phyloP scores from a whole-genome alignment of 1,140 invertebrate species.

The Aphidius ervi region DNA sequence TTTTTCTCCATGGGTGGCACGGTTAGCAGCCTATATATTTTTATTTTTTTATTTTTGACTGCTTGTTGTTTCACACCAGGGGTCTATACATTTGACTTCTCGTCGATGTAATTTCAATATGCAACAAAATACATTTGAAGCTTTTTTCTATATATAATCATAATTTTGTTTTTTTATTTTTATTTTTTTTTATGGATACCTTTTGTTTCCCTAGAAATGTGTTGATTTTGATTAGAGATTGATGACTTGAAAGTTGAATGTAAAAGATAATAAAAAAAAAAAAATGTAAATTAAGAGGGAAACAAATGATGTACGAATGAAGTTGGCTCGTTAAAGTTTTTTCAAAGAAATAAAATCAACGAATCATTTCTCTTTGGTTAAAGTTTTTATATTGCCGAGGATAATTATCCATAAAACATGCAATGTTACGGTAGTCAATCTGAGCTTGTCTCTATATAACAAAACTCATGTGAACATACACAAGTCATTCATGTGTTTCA shows the following conservation, averaged over 20 bases:
- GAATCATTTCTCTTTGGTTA: slow-evolving; percentile 15
- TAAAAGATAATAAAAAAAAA: neutral
- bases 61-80: slow-evolving; percentile 52
- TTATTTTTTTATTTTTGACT: slow-evolving; percentile 39
- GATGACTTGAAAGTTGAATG: neutral
- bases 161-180: neutral
- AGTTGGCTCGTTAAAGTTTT: neutral
- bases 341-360: slow-evolving; percentile 2
- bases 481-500: slow-evolving; percentile 4
- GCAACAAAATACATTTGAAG: too few relatives aligned
- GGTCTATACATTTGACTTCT: slow-evolving; percentile 35
- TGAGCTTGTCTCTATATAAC: slow-evolving; percentile 13
- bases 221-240: neutral
- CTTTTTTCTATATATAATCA: too few relatives aligned
- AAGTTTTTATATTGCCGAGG: slow-evolving; percentile 5
- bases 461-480: slow-evolving; percentile 4
- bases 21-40: slow-evolving; percentile 54
- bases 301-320: neutral
- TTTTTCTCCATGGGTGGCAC: slow-evolving; percentile 50
- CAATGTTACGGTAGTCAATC: slow-evolving; percentile 36
- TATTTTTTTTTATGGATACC: too few relatives aligned
- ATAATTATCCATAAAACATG: slow-evolving; percentile 36
- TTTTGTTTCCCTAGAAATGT: too few relatives aligned
- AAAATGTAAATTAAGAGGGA: neutral
- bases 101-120: slow-evolving; percentile 9